phyloP scores from a whole-genome alignment of 2,113 vertebrate species.

The Heliornis fulica region DNA sequence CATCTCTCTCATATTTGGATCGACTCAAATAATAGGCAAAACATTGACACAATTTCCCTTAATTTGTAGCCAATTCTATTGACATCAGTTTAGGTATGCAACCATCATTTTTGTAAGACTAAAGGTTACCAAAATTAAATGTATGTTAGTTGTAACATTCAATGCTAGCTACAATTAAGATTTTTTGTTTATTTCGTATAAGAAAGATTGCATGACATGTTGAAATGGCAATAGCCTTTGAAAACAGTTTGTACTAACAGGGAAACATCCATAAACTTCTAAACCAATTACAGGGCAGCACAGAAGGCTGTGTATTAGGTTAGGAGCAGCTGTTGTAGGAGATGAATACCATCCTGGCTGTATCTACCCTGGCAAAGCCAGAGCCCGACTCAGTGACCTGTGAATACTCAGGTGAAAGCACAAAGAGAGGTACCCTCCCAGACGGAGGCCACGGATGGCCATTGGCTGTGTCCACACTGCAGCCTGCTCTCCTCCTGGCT shows the following conservation, averaged over 20 bases:
- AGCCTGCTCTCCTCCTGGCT: neutral
- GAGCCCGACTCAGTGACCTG: neutral
- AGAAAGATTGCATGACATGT: neutral
- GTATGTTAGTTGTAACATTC: neutral
- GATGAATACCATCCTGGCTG: neutral
- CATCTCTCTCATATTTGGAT: neutral
- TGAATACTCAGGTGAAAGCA: fast-evolving
- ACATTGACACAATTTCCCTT: neutral
- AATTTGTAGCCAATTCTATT: neutral
- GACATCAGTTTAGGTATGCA: neutral
- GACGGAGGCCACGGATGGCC: neutral
- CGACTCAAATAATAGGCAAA: neutral
- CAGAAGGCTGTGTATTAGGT: neutral
- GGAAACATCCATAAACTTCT: neutral
- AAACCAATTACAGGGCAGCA: neutral
- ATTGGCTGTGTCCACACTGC: neutral
- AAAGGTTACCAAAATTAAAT: neutral
- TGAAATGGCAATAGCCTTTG: neutral
- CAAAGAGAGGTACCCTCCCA: fast-evolving
- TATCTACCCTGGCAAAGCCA: neutral
- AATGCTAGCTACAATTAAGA: neutral
- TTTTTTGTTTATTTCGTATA: neutral
- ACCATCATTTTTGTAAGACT: neutral
- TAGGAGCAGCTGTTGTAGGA: neutral
- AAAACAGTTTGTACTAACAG: neutral